Percentiles rank a stretch among this genome's conserved stretches.
Evolutionary conservation across 2,888 invertebrate species (phyloP).

Genomic region (Protonemura montana): DNA sequence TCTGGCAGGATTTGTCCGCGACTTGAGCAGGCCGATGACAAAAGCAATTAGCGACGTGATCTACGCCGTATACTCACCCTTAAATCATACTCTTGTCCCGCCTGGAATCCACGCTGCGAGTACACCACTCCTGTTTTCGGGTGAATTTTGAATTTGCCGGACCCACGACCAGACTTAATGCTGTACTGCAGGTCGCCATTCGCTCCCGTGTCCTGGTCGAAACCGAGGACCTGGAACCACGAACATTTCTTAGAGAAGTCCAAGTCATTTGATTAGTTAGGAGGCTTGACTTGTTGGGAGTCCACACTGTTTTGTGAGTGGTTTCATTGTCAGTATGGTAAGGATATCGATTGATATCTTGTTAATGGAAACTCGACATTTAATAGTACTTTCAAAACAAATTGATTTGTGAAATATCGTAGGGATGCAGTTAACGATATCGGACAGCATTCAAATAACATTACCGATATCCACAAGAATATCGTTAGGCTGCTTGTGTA

Average conservation of each 20-base stretch:
- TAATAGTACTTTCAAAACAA: constrained; percentile 36
- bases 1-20: not conserved
- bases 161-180: constrained; percentile 78
- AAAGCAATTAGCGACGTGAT: constrained; percentile 30
- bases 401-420: not conserved
- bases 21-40: not conserved
- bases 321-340: too few species aligned
- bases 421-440: not conserved
- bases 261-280: too few species aligned
- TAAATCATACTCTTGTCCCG: constrained; percentile 73
- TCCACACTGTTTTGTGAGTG: too few species aligned
- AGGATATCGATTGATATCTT: too few species aligned
- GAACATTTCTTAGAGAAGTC: too few species aligned
- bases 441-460: not conserved
- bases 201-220: constrained; percentile 81
- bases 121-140: constrained; percentile 82
- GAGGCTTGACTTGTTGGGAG: too few species aligned
- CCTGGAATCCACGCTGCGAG: constrained; percentile 74
- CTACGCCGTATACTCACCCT: constrained; percentile 62
- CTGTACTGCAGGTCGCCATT: constrained; percentile 87
- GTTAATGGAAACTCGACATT: constrained; percentile 4
- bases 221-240: constrained; percentile 82
- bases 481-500: not conserved
- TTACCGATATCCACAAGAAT: not conserved
- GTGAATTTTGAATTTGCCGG: constrained; percentile 83